These are phyloP conservation scores for Mythimna loreyi DNA, from an alignment of 2,888 invertebrate genomes.

Conservation along the genomic window DNA sequence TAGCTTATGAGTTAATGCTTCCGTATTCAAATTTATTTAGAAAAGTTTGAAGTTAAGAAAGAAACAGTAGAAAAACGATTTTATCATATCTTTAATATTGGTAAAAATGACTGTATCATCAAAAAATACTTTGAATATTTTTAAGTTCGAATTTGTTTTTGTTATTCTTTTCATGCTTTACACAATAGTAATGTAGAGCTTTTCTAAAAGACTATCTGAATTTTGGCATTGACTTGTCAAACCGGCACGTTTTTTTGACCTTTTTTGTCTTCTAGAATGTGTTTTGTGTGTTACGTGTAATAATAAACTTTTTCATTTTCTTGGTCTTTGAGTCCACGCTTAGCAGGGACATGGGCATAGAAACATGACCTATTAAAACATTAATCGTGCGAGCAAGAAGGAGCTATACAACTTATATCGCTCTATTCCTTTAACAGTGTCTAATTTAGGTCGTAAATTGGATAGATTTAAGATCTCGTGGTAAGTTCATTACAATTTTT, in stretches of 20 bases:
- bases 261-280: background rate
- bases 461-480: too few species aligned
- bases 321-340: background rate
- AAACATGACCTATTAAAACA: too few species aligned
- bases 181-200: too few species aligned
- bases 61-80: background rate
- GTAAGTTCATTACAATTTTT: too few species aligned
- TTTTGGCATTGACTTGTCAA: background rate
- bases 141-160: too few species aligned
- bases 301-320: background rate
- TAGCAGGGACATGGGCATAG: too few species aligned
- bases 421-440: too few species aligned
- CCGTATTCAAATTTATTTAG: slow-evolving; percentile 42
- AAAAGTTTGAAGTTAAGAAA: slow-evolving; percentile 6
- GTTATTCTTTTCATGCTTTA: too few species aligned
- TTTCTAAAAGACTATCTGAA: background rate
- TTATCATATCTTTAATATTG: background rate
- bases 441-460: too few species aligned
- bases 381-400: too few species aligned
- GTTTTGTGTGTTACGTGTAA: background rate
- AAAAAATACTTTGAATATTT: background rate
- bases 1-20: slow-evolving; percentile 56
- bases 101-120: background rate
- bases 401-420: too few species aligned
- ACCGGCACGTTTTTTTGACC: background rate